Conservation (phyloP, 2,888 invertebrate species). For the Ennomos quercinarius region DNA sequence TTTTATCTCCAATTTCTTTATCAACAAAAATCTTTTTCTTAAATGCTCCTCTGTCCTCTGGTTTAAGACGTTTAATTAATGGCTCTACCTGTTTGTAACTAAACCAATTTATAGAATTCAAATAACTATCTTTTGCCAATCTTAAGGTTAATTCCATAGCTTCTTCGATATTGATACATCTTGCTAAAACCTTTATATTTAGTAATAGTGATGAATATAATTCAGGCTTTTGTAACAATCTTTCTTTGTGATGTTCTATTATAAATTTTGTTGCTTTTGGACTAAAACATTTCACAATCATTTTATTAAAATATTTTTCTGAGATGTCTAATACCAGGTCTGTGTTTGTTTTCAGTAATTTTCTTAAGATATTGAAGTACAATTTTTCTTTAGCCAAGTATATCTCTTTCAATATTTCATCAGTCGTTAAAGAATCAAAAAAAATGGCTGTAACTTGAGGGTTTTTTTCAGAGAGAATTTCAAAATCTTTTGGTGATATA, state of each 20-base stretch:
- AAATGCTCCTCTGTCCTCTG: slow-evolving; percentile 38
- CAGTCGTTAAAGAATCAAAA: slow-evolving; percentile 27
- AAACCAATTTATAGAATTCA: slow-evolving; percentile 36
- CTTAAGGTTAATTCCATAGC: slow-evolving; percentile 36
- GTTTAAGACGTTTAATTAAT: slow-evolving; percentile 41
- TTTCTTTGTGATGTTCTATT: slow-evolving; percentile 15
- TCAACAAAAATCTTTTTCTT: slow-evolving; percentile 51
- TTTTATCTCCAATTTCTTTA: slow-evolving; percentile 33
- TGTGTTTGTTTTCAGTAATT: slow-evolving; percentile 35
- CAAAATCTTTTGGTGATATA: slow-evolving; percentile 39
- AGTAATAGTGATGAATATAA: slow-evolving; percentile 10
- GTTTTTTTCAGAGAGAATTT: slow-evolving; percentile 40
- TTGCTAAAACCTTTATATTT: slow-evolving; percentile 16
- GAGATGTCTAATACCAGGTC: slow-evolving; percentile 42
- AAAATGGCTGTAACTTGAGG: slow-evolving; percentile 36
- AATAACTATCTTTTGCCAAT: slow-evolving; percentile 42
- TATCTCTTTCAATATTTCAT: slow-evolving; percentile 19
- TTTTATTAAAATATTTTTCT: slow-evolving; percentile 40
- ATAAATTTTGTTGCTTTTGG: slow-evolving; percentile 31
- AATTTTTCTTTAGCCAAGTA: slow-evolving; percentile 25
- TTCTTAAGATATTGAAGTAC: slow-evolving; percentile 29
- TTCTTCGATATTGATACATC: slow-evolving; percentile 29
- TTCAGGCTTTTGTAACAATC: slow-evolving; percentile 16
- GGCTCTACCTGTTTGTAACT: slow-evolving; percentile 44
- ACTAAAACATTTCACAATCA: background rate